These are phyloP conservation scores for Pteronura brasiliensis DNA, from an alignment of 2,113 vertebrate species.

Conservation along the genomic window DNA sequence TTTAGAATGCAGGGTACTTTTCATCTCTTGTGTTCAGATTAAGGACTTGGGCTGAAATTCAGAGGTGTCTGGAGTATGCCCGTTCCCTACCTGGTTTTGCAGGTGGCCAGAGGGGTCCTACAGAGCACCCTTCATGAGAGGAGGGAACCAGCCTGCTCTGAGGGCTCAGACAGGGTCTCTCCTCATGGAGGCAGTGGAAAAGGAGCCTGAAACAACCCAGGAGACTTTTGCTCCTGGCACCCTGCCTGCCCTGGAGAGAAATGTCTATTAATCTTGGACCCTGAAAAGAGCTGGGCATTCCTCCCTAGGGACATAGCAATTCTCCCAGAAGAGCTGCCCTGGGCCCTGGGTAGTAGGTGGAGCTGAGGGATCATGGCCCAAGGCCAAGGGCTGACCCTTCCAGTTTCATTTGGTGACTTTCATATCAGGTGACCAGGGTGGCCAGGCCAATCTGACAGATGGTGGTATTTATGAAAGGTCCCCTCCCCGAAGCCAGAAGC, in stretches of 20 bases:
- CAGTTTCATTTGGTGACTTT: neutral
- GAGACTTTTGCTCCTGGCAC: too few species aligned
- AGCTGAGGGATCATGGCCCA: neutral
- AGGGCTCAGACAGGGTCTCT: neutral
- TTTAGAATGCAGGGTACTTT: neutral
- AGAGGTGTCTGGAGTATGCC: neutral
- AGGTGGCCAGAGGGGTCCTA: neutral
- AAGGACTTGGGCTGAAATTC: neutral
- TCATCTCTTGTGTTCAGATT: neutral
- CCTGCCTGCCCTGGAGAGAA: neutral
- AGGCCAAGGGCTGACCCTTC: slow-evolving; percentile 16
- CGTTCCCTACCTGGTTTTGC: neutral
- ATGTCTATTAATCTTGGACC: neutral
- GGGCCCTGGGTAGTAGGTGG: neutral
- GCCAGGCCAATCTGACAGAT: neutral
- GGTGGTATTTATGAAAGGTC: slow-evolving; percentile 25
- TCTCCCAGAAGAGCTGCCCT: neutral
- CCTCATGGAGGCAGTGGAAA: neutral
- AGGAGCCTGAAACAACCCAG: neutral
- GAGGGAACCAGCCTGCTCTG: neutral
- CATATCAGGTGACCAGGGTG: slow-evolving; percentile 13
- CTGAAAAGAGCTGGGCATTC: neutral
- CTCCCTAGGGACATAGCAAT: neutral
- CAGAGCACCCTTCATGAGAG: neutral
- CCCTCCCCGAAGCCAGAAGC: neutral